phyloP scores from a whole-genome alignment of 2,888 invertebrate genomes.

The Pachycephus smyrnensis region DNA sequence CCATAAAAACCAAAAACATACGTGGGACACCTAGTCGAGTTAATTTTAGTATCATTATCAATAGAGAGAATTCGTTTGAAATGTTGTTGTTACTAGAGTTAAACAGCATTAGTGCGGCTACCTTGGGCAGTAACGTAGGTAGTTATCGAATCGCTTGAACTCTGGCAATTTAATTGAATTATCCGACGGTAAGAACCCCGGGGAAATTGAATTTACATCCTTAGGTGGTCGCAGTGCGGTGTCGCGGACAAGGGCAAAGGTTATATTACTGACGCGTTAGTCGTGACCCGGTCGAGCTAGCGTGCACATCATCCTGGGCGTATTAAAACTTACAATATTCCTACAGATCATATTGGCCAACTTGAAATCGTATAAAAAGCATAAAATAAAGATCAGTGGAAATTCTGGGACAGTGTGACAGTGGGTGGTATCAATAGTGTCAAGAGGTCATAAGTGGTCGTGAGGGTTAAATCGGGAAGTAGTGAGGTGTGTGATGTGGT shows the following conservation, averaged over 20 bases:
- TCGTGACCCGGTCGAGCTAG: neutral
- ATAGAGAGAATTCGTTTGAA: too few species aligned
- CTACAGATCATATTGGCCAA: too few species aligned
- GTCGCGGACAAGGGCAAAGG: slow-evolving; percentile 12
- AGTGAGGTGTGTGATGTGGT: slow-evolving; percentile 62
- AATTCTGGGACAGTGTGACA: slow-evolving; percentile 12
- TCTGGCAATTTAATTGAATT: slow-evolving; percentile 45
- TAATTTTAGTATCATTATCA: too few species aligned
- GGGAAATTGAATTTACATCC: slow-evolving; percentile 47
- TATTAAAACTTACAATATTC: too few species aligned
- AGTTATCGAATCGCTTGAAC: slow-evolving; percentile 37
- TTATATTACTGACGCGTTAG: neutral
- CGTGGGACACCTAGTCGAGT: too few species aligned
- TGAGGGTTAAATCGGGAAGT: slow-evolving; percentile 51
- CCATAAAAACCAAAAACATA: too few species aligned
- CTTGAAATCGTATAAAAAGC: too few species aligned
- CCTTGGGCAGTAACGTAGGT: too few species aligned
- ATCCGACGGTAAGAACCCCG: slow-evolving; percentile 26
- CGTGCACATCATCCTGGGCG: neutral
- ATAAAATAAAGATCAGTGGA: too few species aligned
- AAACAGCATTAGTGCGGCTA: too few species aligned
- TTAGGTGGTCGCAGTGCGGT: slow-evolving; percentile 31
- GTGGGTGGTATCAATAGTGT: slow-evolving; percentile 38
- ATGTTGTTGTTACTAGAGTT: too few species aligned
- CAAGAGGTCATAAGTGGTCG: slow-evolving; percentile 48